Conservation (phyloP, 1,140 invertebrate species). For the Diuraphis noxia region DNA sequence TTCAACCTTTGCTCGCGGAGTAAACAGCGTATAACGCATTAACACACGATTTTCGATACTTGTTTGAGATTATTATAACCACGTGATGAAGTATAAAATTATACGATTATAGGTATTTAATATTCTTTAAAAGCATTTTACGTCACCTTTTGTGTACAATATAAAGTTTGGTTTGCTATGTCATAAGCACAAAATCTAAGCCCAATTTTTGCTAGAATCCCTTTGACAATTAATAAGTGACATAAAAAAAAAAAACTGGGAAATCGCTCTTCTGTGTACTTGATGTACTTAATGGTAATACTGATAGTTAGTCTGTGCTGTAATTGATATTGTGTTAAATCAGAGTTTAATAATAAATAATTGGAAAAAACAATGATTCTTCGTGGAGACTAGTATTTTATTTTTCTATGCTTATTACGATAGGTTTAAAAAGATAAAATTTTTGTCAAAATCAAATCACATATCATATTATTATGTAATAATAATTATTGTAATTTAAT, state of each 20-base stretch:
- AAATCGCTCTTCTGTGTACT: neutral
- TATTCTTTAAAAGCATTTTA: conserved; percentile 1
- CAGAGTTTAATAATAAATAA: neutral
- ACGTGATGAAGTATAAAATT: neutral
- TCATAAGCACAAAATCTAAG: neutral
- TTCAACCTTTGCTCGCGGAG: neutral
- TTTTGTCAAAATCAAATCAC: neutral
- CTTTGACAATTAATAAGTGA: neutral
- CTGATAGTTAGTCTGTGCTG: neutral
- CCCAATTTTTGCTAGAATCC: neutral
- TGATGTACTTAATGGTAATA: neutral
- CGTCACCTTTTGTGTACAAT: neutral
- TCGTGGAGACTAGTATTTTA: neutral
- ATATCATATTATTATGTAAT: neutral
- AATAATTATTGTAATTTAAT: neutral
- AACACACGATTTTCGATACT: neutral
- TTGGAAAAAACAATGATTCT: neutral
- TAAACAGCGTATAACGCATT: neutral
- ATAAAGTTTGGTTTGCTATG: neutral
- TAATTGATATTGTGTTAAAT: neutral
- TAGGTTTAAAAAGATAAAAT: neutral
- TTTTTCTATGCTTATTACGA: neutral
- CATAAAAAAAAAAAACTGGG: neutral
- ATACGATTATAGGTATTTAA: neutral
- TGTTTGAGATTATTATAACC: neutral